Percentiles rank a stretch among this genome's conserved stretches.
phyloP scores from a whole-genome alignment of 2,113 vertebrate species.

The Cynoglossus semilaevis region DNA sequence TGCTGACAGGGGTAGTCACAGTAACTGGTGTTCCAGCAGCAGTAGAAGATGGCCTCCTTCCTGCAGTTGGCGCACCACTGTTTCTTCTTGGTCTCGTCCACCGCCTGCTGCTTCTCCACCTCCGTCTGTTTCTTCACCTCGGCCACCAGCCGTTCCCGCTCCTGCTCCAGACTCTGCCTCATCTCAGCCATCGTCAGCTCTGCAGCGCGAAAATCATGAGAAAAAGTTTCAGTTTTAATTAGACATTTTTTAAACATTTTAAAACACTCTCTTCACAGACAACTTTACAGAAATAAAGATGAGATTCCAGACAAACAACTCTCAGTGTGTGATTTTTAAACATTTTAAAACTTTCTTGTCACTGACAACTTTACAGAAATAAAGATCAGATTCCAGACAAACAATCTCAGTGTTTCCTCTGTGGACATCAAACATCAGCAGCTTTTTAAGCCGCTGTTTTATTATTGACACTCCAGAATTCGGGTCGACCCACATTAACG shows the following conservation, averaged over 20 bases:
- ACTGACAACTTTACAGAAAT: neutral
- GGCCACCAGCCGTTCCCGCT: slow-evolving; percentile 87
- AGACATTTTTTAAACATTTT: too few species aligned
- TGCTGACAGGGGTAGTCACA: slow-evolving; percentile 98
- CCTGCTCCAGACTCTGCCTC: slow-evolving; percentile 96
- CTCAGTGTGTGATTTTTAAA: too few species aligned
- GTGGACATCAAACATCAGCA: too few species aligned
- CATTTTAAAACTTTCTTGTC: too few species aligned
- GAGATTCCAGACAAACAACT: too few species aligned
- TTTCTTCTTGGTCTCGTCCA: slow-evolving; percentile 98
- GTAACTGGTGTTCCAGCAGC: slow-evolving; percentile 98
- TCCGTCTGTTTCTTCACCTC: slow-evolving; percentile 97
- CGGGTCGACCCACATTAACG: too few species aligned
- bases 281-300: neutral
- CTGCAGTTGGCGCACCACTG: slow-evolving; percentile 98
- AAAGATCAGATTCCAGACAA: too few species aligned
- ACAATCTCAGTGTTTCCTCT: too few species aligned
- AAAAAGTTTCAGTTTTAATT: too few species aligned
- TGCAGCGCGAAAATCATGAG: slow-evolving; percentile 46
- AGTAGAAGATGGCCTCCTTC: slow-evolving; percentile 98
- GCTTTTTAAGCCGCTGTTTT: too few species aligned
- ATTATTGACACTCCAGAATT: too few species aligned
- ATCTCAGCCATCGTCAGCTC: slow-evolving; percentile 98
- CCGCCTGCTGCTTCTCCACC: slow-evolving; percentile 90
- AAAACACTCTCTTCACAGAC: too few species aligned